Conservation (phyloP, 1,140 invertebrate species). For the Hyles euphorbiae region DNA sequence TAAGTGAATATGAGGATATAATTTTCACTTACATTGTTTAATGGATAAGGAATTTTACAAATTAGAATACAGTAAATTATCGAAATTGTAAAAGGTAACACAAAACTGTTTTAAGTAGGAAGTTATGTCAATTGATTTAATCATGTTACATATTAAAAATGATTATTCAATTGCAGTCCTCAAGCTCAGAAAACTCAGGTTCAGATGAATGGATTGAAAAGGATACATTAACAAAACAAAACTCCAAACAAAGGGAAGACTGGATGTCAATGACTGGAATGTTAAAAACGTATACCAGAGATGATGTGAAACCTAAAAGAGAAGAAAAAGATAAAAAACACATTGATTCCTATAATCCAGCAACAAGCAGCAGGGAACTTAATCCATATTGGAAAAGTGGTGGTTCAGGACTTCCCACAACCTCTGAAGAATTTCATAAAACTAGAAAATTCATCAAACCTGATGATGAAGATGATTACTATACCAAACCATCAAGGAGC, state of each 20-base stretch:
- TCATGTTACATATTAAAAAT: too few relatives aligned
- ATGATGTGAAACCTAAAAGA: conserved; percentile 63
- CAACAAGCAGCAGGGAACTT: conserved; percentile 84
- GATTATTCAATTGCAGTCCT: conserved; percentile 33
- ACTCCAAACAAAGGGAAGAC: conserved; percentile 57
- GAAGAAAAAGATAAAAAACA: conserved; percentile 73
- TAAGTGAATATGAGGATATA: background rate
- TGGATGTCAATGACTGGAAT: conserved; percentile 77
- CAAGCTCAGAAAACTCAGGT: conserved; percentile 40
- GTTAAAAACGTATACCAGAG: conserved; percentile 69
- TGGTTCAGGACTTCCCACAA: conserved; percentile 85
- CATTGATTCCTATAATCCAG: conserved; percentile 81
- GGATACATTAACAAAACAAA: conserved; percentile 21
- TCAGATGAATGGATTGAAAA: conserved; percentile 77
- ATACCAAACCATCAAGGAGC: conserved; percentile 29
- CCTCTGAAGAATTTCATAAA: conserved; percentile 39
- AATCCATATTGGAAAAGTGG: conserved; percentile 96
- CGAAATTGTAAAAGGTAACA: background rate
- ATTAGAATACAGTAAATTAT: background rate
- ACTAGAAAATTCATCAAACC: conserved; percentile 68
- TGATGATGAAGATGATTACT: conserved; percentile 46
- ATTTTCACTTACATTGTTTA: background rate
- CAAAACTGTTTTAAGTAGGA: background rate
- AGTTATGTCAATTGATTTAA: too few relatives aligned
- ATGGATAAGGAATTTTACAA: background rate